Evolutionary conservation across 2,113 vertebrate species (phyloP), one percentile per base, ranked within the genome.

Genomic region (Echinops telfairi): DNA sequence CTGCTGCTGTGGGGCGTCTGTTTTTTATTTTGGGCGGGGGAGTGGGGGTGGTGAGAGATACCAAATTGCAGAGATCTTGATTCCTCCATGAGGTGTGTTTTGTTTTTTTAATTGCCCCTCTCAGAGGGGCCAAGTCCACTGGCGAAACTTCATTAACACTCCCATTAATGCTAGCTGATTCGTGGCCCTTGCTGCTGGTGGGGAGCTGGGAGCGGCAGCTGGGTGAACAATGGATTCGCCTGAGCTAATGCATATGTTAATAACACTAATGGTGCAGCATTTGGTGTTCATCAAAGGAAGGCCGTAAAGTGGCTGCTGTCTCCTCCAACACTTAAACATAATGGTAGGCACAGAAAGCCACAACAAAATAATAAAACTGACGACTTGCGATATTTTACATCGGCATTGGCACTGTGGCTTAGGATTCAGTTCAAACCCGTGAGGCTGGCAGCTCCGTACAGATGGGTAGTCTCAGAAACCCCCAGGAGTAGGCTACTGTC

Each of bases 101-200:
- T 20, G 87, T 53, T 97, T 97, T 62, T 78, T 97, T 88, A 97
- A 96, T 4, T 91, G 88, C 88, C 71, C 16, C 23, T 97, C 90
- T 97, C 16, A 0, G 90, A 96, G 95, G 57, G 23, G 33, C 3
- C 60, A 60, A 43, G 96, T 97, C 88, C 23, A 6, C 96, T 88
- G 96, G 40, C 79, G 94, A 94, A 97, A 97, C 94, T 98, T 98
- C 97, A 98, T 98, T 98, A 98, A 95, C 81, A 84, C 22, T 3
- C 97, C 97, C 97, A 93, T 97, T 98, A 98, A 96, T n/a, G 85
- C 94, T 96, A 25, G 94, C 93, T 95, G 97, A 98, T 97, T 97
- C 95, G 92, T 7, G 84, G 97, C 96, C 64, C 92, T 94, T 94
- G 92, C 92, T 36, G 77, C 89, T 90, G 87, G 43, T 97, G 91